Percentiles rank a stretch among this genome's conserved stretches.
Evolutionary conservation across 35 echinoderm and acorn worm species (phyloP).

Genomic region (Ophioderma brevispina): DNA sequence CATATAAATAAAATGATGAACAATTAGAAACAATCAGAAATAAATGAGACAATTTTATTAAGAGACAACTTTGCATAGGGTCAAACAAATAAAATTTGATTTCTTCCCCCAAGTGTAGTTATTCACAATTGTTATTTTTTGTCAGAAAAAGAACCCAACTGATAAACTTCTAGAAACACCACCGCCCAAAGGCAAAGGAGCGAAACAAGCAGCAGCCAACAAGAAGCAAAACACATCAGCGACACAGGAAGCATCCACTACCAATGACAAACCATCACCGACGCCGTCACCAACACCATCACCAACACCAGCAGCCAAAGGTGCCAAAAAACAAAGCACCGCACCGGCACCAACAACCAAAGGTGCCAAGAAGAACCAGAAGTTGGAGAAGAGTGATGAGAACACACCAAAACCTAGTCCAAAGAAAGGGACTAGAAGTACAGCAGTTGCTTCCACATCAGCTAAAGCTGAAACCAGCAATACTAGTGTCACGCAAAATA

Average conservation of each 20-base stretch:
- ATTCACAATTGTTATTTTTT: not conserved
- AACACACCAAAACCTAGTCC: constrained; percentile 8
- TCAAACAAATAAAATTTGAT: too few relatives aligned
- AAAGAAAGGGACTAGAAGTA: not conserved
- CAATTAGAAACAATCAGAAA: too few relatives aligned
- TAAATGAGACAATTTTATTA: not conserved
- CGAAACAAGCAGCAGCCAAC: not conserved
- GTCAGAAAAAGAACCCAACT: constrained; percentile 46
- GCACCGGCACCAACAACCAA: constrained; percentile 21
- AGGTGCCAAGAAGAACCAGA: constrained; percentile 25
- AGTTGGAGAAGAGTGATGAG: constrained; percentile 13
- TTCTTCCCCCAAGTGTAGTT: not conserved
- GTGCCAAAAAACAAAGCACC: too few relatives aligned
- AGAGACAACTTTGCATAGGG: not conserved
- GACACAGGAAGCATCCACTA: not conserved
- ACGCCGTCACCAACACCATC: not conserved
- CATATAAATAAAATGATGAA: too few relatives aligned
- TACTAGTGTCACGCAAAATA: too few relatives aligned
- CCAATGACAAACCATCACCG: not conserved
- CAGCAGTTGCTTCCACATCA: too few relatives aligned
- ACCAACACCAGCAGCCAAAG: not conserved
- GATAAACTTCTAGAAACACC: constrained; percentile 49
- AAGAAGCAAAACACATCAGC: not conserved
- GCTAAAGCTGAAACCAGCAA: too few relatives aligned
- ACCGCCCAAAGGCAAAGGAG: constrained; percentile 23